Conservation (phyloP, 2,113 vertebrate genomes). For the Cinclus cinclus region DNA sequence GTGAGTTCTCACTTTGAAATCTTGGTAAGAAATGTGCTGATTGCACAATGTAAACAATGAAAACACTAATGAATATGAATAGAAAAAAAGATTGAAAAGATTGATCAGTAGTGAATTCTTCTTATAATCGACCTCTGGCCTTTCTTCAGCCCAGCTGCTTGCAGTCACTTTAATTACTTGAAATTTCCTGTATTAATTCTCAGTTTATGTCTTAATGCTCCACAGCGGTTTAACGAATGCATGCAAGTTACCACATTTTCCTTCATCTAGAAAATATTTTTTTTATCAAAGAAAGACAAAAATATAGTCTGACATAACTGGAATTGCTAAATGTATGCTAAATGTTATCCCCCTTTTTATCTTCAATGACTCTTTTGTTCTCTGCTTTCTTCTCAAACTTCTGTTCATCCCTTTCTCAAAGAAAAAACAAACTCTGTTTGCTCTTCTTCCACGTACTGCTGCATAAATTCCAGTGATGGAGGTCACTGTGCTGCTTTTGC, state of each 20-base stretch:
- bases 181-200: constrained; percentile 1
- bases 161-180: constrained; percentile 6
- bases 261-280: not conserved
- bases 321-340: not conserved
- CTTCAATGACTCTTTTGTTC: not conserved
- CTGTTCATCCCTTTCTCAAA: not conserved
- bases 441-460: not conserved
- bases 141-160: constrained; percentile 16
- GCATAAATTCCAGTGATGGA: not conserved
- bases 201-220: not conserved
- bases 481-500: not conserved
- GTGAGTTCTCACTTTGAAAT: not conserved
- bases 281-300: not conserved
- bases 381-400: not conserved
- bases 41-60: not conserved
- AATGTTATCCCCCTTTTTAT: not conserved
- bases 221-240: not conserved
- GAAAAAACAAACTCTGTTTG: not conserved
- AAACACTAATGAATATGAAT: constrained; percentile 8
- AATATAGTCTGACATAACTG: not conserved
- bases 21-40: not conserved
- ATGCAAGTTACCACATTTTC: not conserved
- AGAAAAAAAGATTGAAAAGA: not conserved
- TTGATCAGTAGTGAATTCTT: not conserved
- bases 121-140: not conserved